A percentile compares a stretch with the other conserved stretches of the same genome.
Conservation (phyloP, 2,797 vertebrate species). For the Melanotaenia nigrans region DNA sequence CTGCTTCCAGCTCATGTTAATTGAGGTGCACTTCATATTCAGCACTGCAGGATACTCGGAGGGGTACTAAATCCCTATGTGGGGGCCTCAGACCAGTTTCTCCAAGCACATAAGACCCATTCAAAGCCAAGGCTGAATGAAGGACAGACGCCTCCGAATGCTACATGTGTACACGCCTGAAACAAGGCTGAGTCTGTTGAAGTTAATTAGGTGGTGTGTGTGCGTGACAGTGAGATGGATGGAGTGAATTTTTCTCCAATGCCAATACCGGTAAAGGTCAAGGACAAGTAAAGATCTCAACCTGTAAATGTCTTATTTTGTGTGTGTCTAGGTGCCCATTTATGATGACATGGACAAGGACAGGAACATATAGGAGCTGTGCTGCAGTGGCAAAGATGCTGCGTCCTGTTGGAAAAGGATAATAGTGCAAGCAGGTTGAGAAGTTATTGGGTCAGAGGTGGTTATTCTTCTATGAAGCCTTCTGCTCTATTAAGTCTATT, state of each 20-base stretch:
- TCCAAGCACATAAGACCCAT: conserved; percentile 91
- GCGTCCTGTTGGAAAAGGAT: conserved; percentile 13
- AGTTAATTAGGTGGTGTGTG: conserved; percentile 33
- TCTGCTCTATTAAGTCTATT: conserved; percentile 12
- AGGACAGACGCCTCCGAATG: conserved; percentile 59
- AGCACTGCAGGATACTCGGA: conserved; percentile 39
- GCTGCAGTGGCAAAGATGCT: conserved; percentile 17
- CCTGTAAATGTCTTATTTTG: conserved; percentile 15
- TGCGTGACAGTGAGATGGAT: conserved; percentile 29
- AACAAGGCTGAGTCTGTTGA: conserved; percentile 65
- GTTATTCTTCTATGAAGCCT: neutral
- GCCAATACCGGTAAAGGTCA: conserved; percentile 29
- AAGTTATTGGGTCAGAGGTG: neutral
- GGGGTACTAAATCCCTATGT: conserved; percentile 34
- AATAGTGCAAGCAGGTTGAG: neutral
- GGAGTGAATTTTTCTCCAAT: conserved; percentile 25
- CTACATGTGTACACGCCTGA: conserved; percentile 41
- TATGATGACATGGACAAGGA: conserved; percentile 13
- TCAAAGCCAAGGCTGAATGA: conserved; percentile 83
- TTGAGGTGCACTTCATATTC: conserved; percentile 57
- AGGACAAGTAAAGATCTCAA: conserved; percentile 13
- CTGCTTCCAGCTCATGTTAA: conserved; percentile 36
- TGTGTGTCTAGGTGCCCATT: neutral
- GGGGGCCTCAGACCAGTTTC: conserved; percentile 71
- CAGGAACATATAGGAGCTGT: conserved; percentile 33